phyloP scores from a whole-genome alignment of 2,797 vertebrate genomes.

The Fundulus diaphanus region DNA sequence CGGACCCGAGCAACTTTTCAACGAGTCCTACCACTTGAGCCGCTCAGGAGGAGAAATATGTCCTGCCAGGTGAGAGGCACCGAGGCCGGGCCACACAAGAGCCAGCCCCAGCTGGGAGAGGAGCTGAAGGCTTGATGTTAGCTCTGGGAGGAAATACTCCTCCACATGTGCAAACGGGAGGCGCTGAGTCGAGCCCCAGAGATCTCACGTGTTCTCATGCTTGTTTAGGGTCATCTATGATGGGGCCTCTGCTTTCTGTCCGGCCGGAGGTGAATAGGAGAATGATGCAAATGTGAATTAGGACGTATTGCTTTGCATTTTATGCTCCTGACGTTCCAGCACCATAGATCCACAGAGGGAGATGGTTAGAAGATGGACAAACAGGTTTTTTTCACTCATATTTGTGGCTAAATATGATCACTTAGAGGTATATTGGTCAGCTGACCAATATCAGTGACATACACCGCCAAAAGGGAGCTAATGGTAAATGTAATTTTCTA shows the following conservation, averaged over 20 bases:
- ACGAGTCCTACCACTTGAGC: constrained; percentile 75
- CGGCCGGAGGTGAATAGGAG: not conserved
- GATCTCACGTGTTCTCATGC: constrained; percentile 4
- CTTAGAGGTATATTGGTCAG: not conserved
- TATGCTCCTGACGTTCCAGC: not conserved
- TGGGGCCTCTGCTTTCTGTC: not conserved
- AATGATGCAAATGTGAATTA: constrained; percentile 22
- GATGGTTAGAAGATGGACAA: not conserved
- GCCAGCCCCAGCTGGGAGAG: constrained; percentile 60
- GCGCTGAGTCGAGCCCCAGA: constrained; percentile 15
- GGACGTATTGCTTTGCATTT: not conserved
- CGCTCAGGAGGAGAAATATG: constrained; percentile 73
- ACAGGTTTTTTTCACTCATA: not conserved
- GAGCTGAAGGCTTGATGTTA: constrained; percentile 60
- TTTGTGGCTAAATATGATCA: not conserved
- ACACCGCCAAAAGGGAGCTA: no score
- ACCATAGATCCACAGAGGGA: constrained; percentile 5
- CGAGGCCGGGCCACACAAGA: constrained; percentile 75
- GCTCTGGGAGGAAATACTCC: constrained; percentile 59
- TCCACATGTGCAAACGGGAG: constrained; percentile 36
- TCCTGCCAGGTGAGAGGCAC: constrained; percentile 73
- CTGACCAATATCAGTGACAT: not conserved
- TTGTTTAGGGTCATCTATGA: constrained; percentile 22
- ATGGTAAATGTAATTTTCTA: no score
- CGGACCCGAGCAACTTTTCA: constrained; percentile 79